These are phyloP conservation scores for Tenualosa thibaudeaui DNA, from an alignment of 2,797 vertebrate genomes.

Conservation along the genomic window DNA sequence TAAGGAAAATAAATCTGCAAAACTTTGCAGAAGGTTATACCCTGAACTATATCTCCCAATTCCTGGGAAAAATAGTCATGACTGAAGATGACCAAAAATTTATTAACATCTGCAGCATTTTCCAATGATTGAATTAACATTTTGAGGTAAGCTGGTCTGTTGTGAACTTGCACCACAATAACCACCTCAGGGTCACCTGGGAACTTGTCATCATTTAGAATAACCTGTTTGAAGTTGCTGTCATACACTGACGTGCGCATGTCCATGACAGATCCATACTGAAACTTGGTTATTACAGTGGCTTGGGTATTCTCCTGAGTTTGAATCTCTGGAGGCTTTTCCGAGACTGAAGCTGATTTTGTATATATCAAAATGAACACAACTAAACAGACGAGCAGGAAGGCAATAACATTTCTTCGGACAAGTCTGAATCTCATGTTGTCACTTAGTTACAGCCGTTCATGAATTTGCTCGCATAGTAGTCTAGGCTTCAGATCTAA, in stretches of 20 bases:
- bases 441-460: not conserved
- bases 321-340: not conserved
- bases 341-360: slow-evolving; percentile 48
- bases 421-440: slow-evolving; percentile 74
- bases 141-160: slow-evolving; percentile 73
- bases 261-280: slow-evolving; percentile 53
- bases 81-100: slow-evolving; percentile 77
- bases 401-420: slow-evolving; percentile 64
- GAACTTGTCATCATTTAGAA: slow-evolving; percentile 69
- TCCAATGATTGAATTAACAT: slow-evolving; percentile 74
- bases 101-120: slow-evolving; percentile 63
- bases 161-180: slow-evolving; percentile 77
- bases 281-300: slow-evolving; percentile 53
- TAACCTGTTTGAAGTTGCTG: slow-evolving; percentile 68
- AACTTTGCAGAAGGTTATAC: slow-evolving; percentile 77
- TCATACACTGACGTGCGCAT: slow-evolving; percentile 66
- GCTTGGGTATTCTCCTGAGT: not conserved
- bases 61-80: slow-evolving; percentile 77
- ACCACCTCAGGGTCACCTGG: slow-evolving; percentile 69
- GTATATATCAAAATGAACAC: slow-evolving; percentile 60
- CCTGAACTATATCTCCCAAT: slow-evolving; percentile 66
- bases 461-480: not conserved
- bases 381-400: slow-evolving; percentile 57
- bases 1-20: slow-evolving; percentile 82
- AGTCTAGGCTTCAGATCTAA: not conserved